Conservation (phyloP, 2,888 invertebrate species). For the Harpagoxenus sublaevis region DNA sequence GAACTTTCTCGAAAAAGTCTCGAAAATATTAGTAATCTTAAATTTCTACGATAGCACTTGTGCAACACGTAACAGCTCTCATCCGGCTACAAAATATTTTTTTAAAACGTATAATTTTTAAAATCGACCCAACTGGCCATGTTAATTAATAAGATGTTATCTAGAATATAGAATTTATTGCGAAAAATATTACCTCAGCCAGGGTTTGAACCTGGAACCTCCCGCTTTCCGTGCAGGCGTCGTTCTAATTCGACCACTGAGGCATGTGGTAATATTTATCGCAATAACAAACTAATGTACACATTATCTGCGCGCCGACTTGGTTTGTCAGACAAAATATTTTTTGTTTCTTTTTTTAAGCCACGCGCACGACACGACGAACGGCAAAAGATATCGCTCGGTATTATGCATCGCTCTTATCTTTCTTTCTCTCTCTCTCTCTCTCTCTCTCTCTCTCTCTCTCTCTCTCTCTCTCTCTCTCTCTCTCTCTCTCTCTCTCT, state of each 20-base stretch:
- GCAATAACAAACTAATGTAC: too few species aligned
- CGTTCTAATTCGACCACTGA: too few species aligned
- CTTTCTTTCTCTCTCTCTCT: background rate
- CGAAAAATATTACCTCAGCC: too few species aligned
- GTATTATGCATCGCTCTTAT: background rate
- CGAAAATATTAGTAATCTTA: background rate
- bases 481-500: too few species aligned
- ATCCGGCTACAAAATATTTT: conserved; percentile 6
- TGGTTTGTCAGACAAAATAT: background rate
- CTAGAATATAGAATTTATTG: too few species aligned
- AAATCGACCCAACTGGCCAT: too few species aligned
- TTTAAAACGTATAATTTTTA: background rate
- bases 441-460: background rate
- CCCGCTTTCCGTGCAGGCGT: too few species aligned
- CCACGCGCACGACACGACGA: background rate
- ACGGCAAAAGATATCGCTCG: conserved; percentile 19
- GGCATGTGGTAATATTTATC: too few species aligned
- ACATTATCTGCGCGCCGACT: too few species aligned
- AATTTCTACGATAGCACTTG: background rate
- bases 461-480: background rate
- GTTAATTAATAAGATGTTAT: too few species aligned
- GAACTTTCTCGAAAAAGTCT: background rate
- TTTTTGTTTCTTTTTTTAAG: conserved; percentile 5
- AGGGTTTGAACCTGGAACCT: too few species aligned
- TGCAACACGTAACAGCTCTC: background rate